Conservation (phyloP, 2,113 vertebrate genomes). For the Pygoscelis antarcticus region DNA sequence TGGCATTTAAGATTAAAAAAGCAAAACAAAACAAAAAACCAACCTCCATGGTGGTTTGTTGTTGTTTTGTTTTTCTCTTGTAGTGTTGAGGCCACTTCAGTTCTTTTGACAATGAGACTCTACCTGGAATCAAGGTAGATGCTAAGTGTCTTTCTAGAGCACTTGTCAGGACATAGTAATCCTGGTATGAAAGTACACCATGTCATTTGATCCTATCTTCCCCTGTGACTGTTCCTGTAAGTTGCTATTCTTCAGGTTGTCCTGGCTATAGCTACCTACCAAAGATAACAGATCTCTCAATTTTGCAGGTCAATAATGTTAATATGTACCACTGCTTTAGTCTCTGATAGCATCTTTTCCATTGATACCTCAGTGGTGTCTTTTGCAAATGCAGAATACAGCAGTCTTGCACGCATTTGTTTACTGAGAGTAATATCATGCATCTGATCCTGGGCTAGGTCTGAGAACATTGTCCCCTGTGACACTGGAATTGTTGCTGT, state of each 20-base stretch:
- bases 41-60: accelerated
- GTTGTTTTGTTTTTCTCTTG: background rate
- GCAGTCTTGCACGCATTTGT: background rate
- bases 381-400: background rate
- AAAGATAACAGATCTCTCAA: background rate
- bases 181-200: background rate
- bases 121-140: background rate
- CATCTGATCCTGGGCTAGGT: background rate
- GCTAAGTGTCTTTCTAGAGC: background rate
- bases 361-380: background rate
- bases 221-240: background rate
- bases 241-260: background rate
- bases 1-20: background rate
- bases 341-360: background rate
- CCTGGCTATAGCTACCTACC: background rate
- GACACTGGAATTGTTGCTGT: background rate
- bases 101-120: background rate
- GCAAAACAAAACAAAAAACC: accelerated
- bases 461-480: background rate
- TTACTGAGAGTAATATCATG: background rate
- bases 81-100: background rate
- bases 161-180: background rate
- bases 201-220: background rate
- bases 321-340: background rate
- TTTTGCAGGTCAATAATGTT: background rate